A percentile compares a stretch with the other conserved stretches of the same genome.
phyloP scores from a whole-genome alignment of 2,888 invertebrate genomes.

The Danaus chrysippus region DNA sequence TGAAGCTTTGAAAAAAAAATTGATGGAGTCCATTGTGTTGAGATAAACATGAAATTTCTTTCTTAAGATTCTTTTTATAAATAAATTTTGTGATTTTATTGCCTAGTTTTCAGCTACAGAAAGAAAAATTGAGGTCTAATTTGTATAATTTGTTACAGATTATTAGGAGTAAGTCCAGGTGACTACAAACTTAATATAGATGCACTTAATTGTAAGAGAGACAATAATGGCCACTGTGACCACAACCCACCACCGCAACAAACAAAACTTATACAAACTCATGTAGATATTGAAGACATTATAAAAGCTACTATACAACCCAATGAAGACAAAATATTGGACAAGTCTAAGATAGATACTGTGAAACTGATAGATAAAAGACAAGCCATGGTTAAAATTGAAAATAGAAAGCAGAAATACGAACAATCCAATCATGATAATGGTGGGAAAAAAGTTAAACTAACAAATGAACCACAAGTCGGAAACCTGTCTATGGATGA shows the following conservation, averaged over 20 bases:
- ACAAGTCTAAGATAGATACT: conserved; percentile 6
- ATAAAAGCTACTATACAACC: conserved; percentile 25
- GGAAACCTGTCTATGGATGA: conserved; percentile 46
- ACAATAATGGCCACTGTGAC: conserved; percentile 59
- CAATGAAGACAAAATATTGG: conserved; percentile 30
- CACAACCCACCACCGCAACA: conserved; percentile 51
- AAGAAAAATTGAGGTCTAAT: not conserved
- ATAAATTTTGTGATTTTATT: too few species aligned
- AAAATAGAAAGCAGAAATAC: conserved; percentile 27
- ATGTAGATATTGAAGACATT: conserved; percentile 20
- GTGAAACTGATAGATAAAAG: conserved; percentile 16
- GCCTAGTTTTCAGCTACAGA: too few species aligned
- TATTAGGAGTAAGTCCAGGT: conserved; percentile 64
- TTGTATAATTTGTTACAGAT: conserved; percentile 42
- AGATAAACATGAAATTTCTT: too few species aligned
- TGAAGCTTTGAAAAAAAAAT: too few species aligned
- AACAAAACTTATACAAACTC: conserved; percentile 12
- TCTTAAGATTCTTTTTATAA: too few species aligned
- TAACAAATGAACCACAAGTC: conserved; percentile 34
- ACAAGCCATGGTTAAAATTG: conserved; percentile 20
- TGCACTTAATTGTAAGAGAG: conserved; percentile 62
- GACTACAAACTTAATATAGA: conserved; percentile 63
- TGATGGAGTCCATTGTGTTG: too few species aligned
- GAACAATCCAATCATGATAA: conserved; percentile 16
- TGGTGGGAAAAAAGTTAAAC: conserved; percentile 25